Evolutionary conservation across 1,140 invertebrate species (phyloP).

Genomic region (Trypoxylus dichotomus): DNA sequence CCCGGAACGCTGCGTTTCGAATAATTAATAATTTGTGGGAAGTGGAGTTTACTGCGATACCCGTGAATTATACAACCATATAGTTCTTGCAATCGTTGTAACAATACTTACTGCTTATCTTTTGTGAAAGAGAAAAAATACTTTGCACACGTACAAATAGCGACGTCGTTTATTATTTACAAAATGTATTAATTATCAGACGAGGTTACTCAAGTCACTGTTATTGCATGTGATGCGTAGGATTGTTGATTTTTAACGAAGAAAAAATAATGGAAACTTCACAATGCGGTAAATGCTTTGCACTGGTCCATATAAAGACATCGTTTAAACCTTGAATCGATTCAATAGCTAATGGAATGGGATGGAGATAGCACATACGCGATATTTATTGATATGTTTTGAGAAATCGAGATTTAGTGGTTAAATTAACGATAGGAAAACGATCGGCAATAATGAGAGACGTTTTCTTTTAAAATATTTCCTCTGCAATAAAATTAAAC

Average conservation of each 20-base stretch:
- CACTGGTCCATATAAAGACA: background rate
- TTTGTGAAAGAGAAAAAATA: no score
- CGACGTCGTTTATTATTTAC: background rate
- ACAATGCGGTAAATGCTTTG: background rate
- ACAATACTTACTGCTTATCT: no score
- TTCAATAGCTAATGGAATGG: background rate
- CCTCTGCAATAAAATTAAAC: background rate
- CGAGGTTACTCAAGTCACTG: background rate
- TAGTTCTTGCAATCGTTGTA: no score
- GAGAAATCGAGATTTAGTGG: background rate
- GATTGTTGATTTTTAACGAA: background rate
- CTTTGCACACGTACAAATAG: background rate
- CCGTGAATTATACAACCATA: no score
- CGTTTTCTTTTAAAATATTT: background rate
- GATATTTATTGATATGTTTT: constrained; percentile 10
- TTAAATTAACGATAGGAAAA: background rate
- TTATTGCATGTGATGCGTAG: background rate
- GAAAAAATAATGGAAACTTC: background rate
- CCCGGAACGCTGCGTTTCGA: no score
- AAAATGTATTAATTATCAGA: background rate
- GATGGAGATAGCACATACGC: background rate
- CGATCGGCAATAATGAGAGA: background rate
- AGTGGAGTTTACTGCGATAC: no score
- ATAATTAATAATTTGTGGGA: no score
- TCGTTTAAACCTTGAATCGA: constrained; percentile 12